Base-by-base conservation (phyloP, 2,113 vertebrate species). In the Lasiurus cinereus region DNA sequence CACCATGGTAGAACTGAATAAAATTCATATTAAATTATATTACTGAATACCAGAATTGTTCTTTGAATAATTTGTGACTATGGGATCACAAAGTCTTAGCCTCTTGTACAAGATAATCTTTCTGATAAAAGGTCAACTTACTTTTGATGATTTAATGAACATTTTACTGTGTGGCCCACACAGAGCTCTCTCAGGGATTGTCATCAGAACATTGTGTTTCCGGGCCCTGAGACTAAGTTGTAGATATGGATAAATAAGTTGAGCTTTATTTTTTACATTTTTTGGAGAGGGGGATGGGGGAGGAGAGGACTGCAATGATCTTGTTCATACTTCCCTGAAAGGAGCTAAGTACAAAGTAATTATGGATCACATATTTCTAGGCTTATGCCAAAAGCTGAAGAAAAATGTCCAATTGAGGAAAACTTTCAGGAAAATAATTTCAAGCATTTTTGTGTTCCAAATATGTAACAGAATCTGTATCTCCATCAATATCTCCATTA, bases 61-160 rank as follows among this genome's bases (percentile, higher is more conserved):
- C 33, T 84, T 13, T 73, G 83, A 96, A 69, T 88, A 64, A 88
- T 84, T 52, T 96, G 36, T 93, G 67, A 79, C 67, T 90, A 85
- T 43, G 13, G 82, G 62, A 96, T 97, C 31, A 64, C 54, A 54
- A 54, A 84, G 22, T 93, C 43, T 91, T 59, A 11, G 69, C 50
- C 3, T 95, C 80, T 91, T 79, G n/a, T 91, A 96, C 67, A 74
- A 95, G 46, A 82, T 79, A 93, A 69, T 95, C 79, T 94, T 94
- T 95, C 39, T 96, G 36, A 18, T 93, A 78, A 93, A 96, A 96
- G 73, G 46, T 94, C 92, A 90, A 80, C 69, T 86, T 83, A 90
- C 24, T 78, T 93, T 93, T 91, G 88, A 97, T 91, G 39, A 70
- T 70, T 97, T 94, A 97, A 94, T 97, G 96, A 95, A 92, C 92